phyloP scores from a whole-genome alignment of 2,888 invertebrate genomes.

The Girardia tigrina region DNA sequence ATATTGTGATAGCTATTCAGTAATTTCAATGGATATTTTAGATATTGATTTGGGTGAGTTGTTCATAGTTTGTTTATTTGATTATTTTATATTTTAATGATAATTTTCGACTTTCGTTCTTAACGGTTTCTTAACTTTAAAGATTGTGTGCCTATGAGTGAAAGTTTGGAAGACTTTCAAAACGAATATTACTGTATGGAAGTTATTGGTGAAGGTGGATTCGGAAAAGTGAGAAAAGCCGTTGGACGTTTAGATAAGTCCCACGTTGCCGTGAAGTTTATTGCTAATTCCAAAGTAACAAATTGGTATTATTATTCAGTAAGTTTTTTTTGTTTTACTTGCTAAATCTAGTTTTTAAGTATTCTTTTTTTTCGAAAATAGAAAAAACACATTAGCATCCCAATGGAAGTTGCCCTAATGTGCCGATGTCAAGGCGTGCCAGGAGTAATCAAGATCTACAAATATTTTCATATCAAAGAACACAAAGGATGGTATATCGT shows the following conservation, averaged over 20 bases:
- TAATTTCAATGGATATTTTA: neutral
- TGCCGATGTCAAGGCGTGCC: neutral
- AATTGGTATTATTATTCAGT: neutral
- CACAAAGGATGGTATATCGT: conserved; percentile 47
- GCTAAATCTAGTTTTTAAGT: neutral
- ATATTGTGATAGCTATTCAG: neutral
- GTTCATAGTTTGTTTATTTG: neutral
- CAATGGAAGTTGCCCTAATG: conserved; percentile 3
- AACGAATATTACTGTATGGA: neutral
- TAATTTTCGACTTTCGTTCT: no score
- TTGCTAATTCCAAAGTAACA: neutral
- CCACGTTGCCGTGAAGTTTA: neutral
- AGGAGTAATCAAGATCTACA: neutral
- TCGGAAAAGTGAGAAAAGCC: conserved; percentile 4
- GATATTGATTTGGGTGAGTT: conserved; percentile 18
- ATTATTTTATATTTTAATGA: neutral
- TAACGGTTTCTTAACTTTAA: no score
- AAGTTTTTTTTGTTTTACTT: neutral
- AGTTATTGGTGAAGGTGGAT: conserved; percentile 7
- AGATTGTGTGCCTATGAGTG: neutral
- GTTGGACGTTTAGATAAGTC: neutral
- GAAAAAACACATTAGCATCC: neutral
- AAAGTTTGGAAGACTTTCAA: conserved; percentile 15
- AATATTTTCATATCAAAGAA: neutral
- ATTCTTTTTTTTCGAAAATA: neutral